Base-by-base conservation (phyloP, 2,888 invertebrate species). In the Acanthosoma haemorrhoidale region DNA sequence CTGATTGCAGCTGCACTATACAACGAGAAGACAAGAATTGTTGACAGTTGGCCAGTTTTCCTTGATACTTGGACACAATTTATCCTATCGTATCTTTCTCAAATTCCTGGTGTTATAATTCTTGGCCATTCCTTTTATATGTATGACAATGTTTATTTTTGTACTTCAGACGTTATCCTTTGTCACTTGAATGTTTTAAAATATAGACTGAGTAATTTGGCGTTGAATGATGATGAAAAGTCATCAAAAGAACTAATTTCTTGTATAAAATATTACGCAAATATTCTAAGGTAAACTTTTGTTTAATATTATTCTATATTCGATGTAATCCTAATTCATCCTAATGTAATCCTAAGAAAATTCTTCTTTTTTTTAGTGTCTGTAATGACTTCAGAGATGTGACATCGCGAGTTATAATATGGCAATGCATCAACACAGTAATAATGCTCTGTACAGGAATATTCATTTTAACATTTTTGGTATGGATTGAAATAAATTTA, bases 361-460 rank as follows among this genome's bases (percentile, higher is more conserved):
- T 39, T 6, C 9, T 21, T 43, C n/a, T 25, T 25, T 51, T 51
- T 25, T 29, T 18, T 11, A 67, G 67, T 9, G 57, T 57, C 9
- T 67, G 67, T 29, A 57, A 51, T 13, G 43, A 67, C 18, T 34
- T 67, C 25, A 43, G 57, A 8, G 51, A 67, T 57, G 67, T 51
- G n/a, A 43, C 67, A 18, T 34, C 51, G 8, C 15, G 15, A n/a
- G 63, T 70, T 6, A 68, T 72, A 3, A 43, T 71, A 16, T 69
- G 57, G 29, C 73, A 69, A 59, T 70, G 69, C 31, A 69, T 72
- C 16, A 68, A 64, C 70, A 71, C 66, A 2, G 73, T 68, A 36
- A 70, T 71, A 15, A 72, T 72, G 29, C 63, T 69, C 31, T 73
- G 73, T 32, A 69, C 43, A 0, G 73, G 70, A 60, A 68, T 73